phyloP scores from a whole-genome alignment of 1,140 invertebrate genomes.

The Lepidurus packardi region DNA sequence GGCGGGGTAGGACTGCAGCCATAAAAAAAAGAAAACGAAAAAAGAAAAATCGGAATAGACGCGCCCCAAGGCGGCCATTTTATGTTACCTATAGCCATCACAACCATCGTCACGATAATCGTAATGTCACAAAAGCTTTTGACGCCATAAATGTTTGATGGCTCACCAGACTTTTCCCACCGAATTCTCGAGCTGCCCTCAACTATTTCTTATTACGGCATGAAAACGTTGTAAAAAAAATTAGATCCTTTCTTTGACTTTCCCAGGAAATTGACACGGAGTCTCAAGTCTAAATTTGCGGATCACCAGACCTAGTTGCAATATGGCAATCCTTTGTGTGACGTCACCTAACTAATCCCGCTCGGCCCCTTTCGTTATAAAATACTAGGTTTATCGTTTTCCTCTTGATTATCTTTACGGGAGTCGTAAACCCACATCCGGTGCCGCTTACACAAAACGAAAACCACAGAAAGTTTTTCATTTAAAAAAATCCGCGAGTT shows the following conservation, averaged over 20 bases:
- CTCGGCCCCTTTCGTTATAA: too few relatives aligned
- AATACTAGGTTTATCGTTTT: too few relatives aligned
- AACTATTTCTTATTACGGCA: background rate
- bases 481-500: too few relatives aligned
- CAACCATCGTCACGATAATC: background rate
- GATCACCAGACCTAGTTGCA: too few relatives aligned
- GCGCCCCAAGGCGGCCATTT: background rate
- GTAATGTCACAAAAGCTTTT: slow-evolving; percentile 11
- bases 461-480: too few relatives aligned
- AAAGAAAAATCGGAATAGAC: background rate
- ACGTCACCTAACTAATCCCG: too few relatives aligned
- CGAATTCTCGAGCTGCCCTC: background rate
- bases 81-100: background rate
- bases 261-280: too few relatives aligned
- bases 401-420: too few relatives aligned
- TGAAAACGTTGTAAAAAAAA: background rate
- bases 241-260: background rate
- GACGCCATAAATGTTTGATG: slow-evolving; percentile 8
- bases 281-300: too few relatives aligned
- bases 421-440: too few relatives aligned
- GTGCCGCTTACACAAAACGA: too few relatives aligned
- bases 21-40: background rate
- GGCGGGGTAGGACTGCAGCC: background rate
- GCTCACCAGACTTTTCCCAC: background rate
- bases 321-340: too few relatives aligned